These are phyloP conservation scores for Triplophysa siluroides DNA, from an alignment of 2,113 vertebrate genomes.

Conservation along the genomic window DNA sequence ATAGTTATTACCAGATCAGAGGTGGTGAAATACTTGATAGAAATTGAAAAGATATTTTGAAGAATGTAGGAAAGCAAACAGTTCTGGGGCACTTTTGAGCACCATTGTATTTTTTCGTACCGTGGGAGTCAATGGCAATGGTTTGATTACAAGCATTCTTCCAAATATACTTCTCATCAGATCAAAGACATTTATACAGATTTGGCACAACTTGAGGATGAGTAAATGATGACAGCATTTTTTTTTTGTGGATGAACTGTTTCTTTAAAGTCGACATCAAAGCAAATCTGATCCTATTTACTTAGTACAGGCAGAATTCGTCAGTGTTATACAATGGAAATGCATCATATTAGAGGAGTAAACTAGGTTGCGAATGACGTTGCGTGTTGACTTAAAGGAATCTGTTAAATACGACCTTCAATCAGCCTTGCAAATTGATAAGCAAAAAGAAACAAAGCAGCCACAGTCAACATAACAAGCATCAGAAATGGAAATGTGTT, in stretches of 20 bases:
- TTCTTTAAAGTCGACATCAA: neutral
- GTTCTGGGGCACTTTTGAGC: no score
- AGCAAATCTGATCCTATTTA: slow-evolving; percentile 4
- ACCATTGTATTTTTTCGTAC: no score
- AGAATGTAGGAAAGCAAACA: neutral
- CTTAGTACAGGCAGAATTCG: no score
- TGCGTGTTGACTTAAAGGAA: neutral
- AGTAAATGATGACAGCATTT: no score
- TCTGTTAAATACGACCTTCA: neutral
- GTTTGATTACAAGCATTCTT: no score
- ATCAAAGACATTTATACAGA: no score
- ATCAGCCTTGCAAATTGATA: neutral
- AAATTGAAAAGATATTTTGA: no score
- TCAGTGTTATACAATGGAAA: no score
- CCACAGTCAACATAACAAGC: neutral
- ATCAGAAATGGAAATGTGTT: neutral
- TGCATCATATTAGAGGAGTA: neutral
- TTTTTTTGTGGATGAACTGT: no score
- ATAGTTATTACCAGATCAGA: slow-evolving; percentile 30
- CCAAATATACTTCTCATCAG: no score
- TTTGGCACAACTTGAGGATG: no score
- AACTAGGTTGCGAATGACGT: neutral
- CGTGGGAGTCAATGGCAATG: no score
- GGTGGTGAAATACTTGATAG: slow-evolving; percentile 21
- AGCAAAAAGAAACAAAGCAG: neutral